Evolutionary conservation across 2,113 vertebrate genomes (phyloP), one percentile per base, ranked within the genome.

Genomic region (Tenebrosternarchus preto): DNA sequence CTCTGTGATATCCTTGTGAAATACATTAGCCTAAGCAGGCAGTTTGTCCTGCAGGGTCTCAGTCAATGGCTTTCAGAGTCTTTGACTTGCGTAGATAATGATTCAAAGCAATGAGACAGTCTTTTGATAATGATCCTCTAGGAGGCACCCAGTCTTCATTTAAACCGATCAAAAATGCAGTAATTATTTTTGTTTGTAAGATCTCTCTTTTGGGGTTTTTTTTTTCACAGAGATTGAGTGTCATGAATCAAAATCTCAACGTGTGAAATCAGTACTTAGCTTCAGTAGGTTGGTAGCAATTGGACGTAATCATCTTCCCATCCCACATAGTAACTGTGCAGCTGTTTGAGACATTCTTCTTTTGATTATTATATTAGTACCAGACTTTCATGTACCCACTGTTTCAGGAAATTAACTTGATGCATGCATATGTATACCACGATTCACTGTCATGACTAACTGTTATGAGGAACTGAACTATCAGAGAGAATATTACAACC

Each of bases 51-150:
- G 56, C 29, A 74, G 55, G 19, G 29, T 4, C 15, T 20, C 55
- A 17, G 2, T 59, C 20, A 56, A 29, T 60, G 64, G 31, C 20
- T 39, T 68, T 39, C 33, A 68, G 20, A 68, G 33, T 39, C 33
- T 15, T 31, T 50, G 43, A 60, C 43, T 33, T 74, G 55, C 60
- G 19, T 56, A 36, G 72, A 1, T 60, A 60, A 74, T 29, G 22
- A 8, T 56, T 74, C 55, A 2, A 9, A 59, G 53, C 70, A 73
- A 29, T 73, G 46, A 73, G 53, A 19, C 29, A 29, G 57, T 29
- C 53, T 59, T 20, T 59, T 36, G 31, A 74, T 74, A 16, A 74
- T 74, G 72, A 60, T 36, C 31, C 31, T 56, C 61, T 33, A 39
- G 33, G n/a, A 74, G 11, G 56, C n/a, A 9, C 56, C 27, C 22